Evolutionary conservation across 2,113 vertebrate genomes (phyloP).

Genomic region (Bombycilla garrulus): DNA sequence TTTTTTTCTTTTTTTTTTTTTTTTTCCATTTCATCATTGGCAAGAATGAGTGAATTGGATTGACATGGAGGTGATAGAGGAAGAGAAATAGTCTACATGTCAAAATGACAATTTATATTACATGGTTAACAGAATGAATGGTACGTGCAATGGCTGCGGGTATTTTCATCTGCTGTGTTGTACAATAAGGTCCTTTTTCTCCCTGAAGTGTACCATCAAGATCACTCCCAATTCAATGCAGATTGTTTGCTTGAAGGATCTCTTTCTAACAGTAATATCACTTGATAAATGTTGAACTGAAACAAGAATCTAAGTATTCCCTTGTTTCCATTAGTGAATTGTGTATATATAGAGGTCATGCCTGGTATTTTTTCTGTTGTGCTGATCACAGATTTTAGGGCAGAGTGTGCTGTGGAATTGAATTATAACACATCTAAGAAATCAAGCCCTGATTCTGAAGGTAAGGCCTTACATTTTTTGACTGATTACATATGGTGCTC

Average conservation of each 20-base stretch:
- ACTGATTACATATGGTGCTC: background rate
- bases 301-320: conserved; percentile 48
- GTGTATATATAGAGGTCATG: conserved; percentile 63
- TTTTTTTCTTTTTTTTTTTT: conserved; percentile 2
- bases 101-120: conserved; percentile 83
- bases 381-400: background rate
- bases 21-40: conserved; percentile 38
- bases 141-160: conserved; percentile 56
- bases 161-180: conserved; percentile 61
- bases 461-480: conserved; percentile 61
- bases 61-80: conserved; percentile 78
- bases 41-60: conserved; percentile 74
- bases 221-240: conserved; percentile 64
- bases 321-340: conserved; percentile 6
- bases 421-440: conserved; percentile 34
- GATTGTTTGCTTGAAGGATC: conserved; percentile 65
- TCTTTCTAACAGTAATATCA: conserved; percentile 39
- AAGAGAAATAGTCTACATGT: conserved; percentile 75
- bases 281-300: conserved; percentile 57
- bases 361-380: background rate
- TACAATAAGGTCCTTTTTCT: conserved; percentile 61
- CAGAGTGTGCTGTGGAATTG: conserved; percentile 58
- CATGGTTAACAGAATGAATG: conserved; percentile 73
- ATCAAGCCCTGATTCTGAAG: conserved; percentile 53
- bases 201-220: conserved; percentile 59